Evolutionary conservation across 2,797 vertebrate species (phyloP).

Genomic region (Sphaeramia orbicularis): DNA sequence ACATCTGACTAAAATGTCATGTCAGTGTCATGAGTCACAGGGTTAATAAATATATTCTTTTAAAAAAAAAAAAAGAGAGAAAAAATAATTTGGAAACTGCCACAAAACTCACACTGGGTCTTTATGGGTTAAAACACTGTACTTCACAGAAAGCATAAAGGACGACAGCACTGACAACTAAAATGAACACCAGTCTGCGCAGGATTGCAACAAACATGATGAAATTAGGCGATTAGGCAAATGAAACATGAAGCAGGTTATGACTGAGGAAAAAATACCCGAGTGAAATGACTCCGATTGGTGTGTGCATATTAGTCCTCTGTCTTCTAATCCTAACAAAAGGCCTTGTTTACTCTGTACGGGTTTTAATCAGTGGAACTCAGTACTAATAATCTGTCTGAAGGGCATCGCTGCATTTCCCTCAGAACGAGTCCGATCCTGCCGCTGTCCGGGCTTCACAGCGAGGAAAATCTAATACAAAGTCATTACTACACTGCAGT

Average conservation of each 20-base stretch:
- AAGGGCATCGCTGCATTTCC: constrained; percentile 47
- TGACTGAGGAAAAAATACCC: neutral
- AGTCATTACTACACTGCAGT: constrained; percentile 22
- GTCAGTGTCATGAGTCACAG: too few relatives aligned
- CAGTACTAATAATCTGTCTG: constrained; percentile 54
- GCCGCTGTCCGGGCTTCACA: constrained; percentile 11
- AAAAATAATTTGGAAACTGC: too few relatives aligned
- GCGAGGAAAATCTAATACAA: constrained; percentile 8
- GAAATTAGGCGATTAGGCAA: constrained; percentile 9
- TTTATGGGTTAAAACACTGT: constrained; percentile 1
- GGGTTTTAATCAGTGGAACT: constrained; percentile 52
- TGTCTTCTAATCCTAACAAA: constrained; percentile 41
- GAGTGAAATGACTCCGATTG: constrained; percentile 15
- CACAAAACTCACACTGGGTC: too few relatives aligned
- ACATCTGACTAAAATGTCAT: too few relatives aligned
- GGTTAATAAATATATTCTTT: too few relatives aligned
- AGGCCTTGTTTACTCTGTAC: constrained; percentile 42
- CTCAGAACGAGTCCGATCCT: constrained; percentile 10
- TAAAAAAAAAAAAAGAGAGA: too few relatives aligned
- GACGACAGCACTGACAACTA: neutral
- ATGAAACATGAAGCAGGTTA: constrained; percentile 12
- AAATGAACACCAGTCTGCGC: neutral
- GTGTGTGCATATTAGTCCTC: constrained; percentile 1
- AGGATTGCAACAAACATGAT: neutral
- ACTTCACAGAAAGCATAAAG: neutral